Evolutionary conservation across 2,113 vertebrate species (phyloP).

Genomic region (Pteruthius melanotis): DNA sequence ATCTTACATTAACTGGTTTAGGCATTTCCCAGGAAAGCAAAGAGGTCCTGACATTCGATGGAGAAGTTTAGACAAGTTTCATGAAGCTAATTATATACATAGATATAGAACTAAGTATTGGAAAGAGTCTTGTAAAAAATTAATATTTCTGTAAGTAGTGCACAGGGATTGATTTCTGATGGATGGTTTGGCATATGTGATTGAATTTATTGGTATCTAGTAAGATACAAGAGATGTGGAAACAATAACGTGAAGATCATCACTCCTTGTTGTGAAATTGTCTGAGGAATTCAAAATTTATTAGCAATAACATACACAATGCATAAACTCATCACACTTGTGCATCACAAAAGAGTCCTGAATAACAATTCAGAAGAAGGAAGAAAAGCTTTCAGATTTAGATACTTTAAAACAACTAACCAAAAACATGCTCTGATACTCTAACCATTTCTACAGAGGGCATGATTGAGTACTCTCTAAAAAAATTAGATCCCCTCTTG

Average conservation of each 20-base stretch:
- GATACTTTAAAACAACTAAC: neutral
- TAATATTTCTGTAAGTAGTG: neutral
- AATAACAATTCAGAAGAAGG: neutral
- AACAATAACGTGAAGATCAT: neutral
- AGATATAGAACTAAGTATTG: neutral
- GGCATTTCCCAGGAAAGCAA: neutral
- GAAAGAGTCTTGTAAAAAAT: neutral
- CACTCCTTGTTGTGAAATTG: neutral
- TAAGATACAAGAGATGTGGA: neutral
- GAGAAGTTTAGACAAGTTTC: slow-evolving; percentile 1
- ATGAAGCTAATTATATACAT: neutral
- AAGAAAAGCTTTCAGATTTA: neutral
- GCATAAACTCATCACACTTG: neutral
- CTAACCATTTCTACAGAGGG: neutral
- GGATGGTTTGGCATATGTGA: neutral
- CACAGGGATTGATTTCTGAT: neutral
- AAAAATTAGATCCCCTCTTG: neutral
- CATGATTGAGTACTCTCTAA: neutral
- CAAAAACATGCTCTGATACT: neutral
- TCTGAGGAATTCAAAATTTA: neutral
- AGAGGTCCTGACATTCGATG: neutral
- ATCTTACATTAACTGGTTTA: neutral
- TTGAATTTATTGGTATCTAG: neutral
- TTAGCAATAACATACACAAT: neutral
- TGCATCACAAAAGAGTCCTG: neutral